A percentile compares a stretch with the other conserved stretches of the same genome.
Conservation (phyloP, 2,888 invertebrate species). For the Andricus curvator region DNA sequence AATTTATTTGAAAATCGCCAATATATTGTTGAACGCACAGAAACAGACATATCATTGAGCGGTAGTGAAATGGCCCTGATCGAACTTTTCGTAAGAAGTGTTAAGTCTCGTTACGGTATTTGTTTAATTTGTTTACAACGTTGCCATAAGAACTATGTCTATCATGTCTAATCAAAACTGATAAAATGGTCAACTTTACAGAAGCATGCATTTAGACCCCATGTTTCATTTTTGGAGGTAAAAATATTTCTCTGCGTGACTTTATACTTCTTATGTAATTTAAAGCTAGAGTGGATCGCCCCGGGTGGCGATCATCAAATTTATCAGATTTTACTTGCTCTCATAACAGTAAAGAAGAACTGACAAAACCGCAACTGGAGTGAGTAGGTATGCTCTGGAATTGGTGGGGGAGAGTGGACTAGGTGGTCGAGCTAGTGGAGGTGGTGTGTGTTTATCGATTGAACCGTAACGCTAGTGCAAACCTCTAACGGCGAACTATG, state of each 20-base stretch:
- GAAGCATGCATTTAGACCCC: no score
- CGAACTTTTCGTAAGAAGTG: no score
- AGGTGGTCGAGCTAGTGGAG: not conserved
- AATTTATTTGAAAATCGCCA: not conserved
- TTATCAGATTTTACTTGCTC: slow-evolving; percentile 9
- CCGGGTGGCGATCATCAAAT: not conserved
- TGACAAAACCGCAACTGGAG: slow-evolving; percentile 12
- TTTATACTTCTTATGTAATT: not conserved
- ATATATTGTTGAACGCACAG: not conserved
- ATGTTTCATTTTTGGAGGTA: no score
- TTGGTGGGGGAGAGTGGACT: slow-evolving; percentile 3
- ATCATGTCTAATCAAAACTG: no score
- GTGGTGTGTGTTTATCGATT: slow-evolving; percentile 37
- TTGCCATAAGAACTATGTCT: no score
- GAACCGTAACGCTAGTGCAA: slow-evolving; percentile 41
- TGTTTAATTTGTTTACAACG: no score
- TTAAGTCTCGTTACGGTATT: no score
- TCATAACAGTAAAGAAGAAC: slow-evolving; percentile 25
- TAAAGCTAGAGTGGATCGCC: not conserved
- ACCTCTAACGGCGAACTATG: slow-evolving; percentile 39
- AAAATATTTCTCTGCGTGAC: no score
- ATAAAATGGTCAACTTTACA: no score
- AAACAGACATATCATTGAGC: no score
- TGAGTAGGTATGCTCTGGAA: slow-evolving; percentile 17
- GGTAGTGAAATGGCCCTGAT: no score